Base-by-base conservation (phyloP, 2,113 vertebrate species). In the Atractosteus spatula region DNA sequence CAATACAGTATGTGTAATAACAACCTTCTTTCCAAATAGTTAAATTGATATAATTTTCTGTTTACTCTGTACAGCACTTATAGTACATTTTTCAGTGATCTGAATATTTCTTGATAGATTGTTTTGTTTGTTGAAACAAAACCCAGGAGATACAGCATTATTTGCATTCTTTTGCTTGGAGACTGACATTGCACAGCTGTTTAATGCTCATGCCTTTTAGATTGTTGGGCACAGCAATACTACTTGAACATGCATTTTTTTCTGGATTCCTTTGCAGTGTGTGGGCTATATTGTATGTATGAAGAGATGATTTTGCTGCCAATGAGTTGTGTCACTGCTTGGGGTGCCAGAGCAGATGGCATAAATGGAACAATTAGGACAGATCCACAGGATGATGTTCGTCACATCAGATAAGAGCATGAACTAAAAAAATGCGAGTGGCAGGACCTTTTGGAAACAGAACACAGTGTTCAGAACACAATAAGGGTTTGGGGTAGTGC, bases 401-500 rank as follows among this genome's bases (percentile, higher is more conserved):
- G 66, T 55, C 59, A 7, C 57, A 1, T 6, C 45, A 41, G 66
- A 74, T 41, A 59, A 67, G 45, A 68, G 56, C 5, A 55, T 63
- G 41, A 42, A 29, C 57, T 54, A 56, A 59, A 61, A 61, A 73
- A 65, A 65, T 67, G 55, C 3, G n/a, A 54, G 51, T 45, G 17
- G 45, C 16, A 54, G 66, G 29, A 17, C 47, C 16, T 51, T 55
- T 54, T 68, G 47, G n/a, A n/a, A 55, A 10, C 45, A 41, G 51
- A 8, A 29, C 29, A 29, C 29, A 29, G 29, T 29, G 29, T 29
- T 29, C 29, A 29, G 29, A 29, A 17, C 76, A 76, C 78, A 85
- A 79, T 80, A 78, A 66, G 72, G 80, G 80, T 78, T 51, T 51
- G 84, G 78, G 86, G 84, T 78, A 75, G 83, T 75, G 84, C 83